These are phyloP conservation scores for Athalia circularis DNA, from an alignment of 2,888 invertebrate genomes.

Conservation along the genomic window DNA sequence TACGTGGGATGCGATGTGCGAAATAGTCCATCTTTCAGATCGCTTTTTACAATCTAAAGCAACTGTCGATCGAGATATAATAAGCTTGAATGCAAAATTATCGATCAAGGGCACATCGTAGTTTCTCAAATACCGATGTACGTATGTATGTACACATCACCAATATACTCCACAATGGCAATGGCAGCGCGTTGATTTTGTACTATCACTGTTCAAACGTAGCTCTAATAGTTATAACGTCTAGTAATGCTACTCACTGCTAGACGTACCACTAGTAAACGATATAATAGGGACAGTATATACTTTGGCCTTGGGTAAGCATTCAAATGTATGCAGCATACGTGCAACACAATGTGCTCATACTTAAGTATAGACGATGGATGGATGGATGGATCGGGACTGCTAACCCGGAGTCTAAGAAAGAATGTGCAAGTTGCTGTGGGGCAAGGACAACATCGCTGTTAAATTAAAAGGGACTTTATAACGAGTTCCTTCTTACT, in stretches of 20 bases:
- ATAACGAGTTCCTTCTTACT: slow-evolving; percentile 51
- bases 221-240: slow-evolving; percentile 27
- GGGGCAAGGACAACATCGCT: slow-evolving; percentile 61
- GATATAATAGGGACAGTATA: slow-evolving; percentile 12
- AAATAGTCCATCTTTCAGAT: background rate
- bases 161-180: slow-evolving; percentile 6
- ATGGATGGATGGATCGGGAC: slow-evolving; percentile 51
- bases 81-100: slow-evolving; percentile 36
- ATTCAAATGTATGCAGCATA: slow-evolving; percentile 58
- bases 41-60: background rate
- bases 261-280: background rate
- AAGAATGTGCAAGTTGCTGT: slow-evolving; percentile 58
- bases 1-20: background rate
- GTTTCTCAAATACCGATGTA: background rate
- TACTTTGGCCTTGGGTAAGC: slow-evolving; percentile 59
- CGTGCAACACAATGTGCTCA: slow-evolving; percentile 57
- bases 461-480: slow-evolving; percentile 53
- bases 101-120: slow-evolving; percentile 42
- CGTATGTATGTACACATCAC: background rate
- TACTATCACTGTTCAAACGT: slow-evolving; percentile 25
- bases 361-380: slow-evolving; percentile 55
- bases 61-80: slow-evolving; percentile 22
- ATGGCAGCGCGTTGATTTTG: slow-evolving; percentile 30
- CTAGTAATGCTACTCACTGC: background rate
- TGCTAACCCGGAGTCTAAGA: slow-evolving; percentile 58